phyloP scores from a whole-genome alignment of 2,888 invertebrate species.

The Unio pictorum region DNA sequence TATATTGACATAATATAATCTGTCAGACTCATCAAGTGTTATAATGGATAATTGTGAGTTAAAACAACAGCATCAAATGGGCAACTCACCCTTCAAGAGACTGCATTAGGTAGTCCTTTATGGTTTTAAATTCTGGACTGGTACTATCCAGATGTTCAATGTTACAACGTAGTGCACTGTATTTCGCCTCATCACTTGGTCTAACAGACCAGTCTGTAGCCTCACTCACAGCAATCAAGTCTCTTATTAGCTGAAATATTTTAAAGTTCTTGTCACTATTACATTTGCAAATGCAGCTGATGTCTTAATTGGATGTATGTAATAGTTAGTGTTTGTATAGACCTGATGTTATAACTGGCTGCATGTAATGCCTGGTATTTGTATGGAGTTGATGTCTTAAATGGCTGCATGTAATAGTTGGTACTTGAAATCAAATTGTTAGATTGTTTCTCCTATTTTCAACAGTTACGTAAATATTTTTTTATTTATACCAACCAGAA shows the following conservation, averaged over 20 bases:
- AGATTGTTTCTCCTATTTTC: no score
- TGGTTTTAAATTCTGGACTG: constrained; percentile 28
- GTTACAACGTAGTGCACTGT: constrained; percentile 62
- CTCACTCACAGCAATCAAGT: constrained; percentile 67
- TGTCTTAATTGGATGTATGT: neutral
- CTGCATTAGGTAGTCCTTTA: constrained; percentile 20
- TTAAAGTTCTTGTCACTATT: neutral
- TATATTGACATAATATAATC: no score
- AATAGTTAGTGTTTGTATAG: no score
- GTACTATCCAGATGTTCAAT: constrained; percentile 35
- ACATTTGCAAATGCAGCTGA: neutral
- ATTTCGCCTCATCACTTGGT: constrained; percentile 56
- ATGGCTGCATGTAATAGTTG: no score
- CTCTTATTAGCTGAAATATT: constrained; percentile 56
- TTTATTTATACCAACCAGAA: no score
- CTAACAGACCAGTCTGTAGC: constrained; percentile 63
- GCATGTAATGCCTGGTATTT: no score
- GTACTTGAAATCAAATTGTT: no score
- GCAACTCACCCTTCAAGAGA: constrained; percentile 21
- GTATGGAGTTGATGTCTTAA: no score
- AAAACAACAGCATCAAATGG: neutral
- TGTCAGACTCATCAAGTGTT: neutral
- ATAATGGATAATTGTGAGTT: neutral
- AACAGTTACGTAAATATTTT: no score
- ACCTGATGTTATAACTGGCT: neutral